Evolutionary conservation across 64 coral and sea anemone species (phyloP).

Genomic region (Actinia tenebrosa): DNA sequence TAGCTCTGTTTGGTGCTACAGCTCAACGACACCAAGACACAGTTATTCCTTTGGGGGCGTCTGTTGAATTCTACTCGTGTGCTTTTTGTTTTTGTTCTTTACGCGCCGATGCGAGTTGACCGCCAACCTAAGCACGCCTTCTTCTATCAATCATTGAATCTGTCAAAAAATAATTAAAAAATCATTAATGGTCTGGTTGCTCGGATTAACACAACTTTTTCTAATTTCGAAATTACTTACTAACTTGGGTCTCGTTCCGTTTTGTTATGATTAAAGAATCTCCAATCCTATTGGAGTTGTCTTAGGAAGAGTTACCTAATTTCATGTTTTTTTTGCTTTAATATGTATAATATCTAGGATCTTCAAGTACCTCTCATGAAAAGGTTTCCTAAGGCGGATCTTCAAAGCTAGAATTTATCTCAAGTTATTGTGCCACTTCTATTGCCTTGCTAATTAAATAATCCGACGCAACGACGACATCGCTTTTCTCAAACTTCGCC

Average conservation of each 20-base stretch:
- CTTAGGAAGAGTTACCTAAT: slow-evolving; percentile 1
- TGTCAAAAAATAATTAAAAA: slow-evolving; percentile 99
- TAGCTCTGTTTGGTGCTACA: background rate
- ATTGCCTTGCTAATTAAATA: slow-evolving; percentile 98
- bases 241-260: slow-evolving; percentile 35
- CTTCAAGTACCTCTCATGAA: slow-evolving; percentile 59
- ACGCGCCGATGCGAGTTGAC: slow-evolving; percentile 55
- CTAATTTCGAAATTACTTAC: slow-evolving; percentile 43
- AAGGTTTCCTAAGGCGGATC: slow-evolving; percentile 70
- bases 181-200: slow-evolving; percentile 90
- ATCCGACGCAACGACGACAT: slow-evolving; percentile 73
- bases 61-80: slow-evolving; percentile 58
- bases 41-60: slow-evolving; percentile 48
- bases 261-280: background rate
- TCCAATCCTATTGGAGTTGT: background rate
- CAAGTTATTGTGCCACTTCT: slow-evolving; percentile 70
- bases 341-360: slow-evolving; percentile 28
- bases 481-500: slow-evolving; percentile 57
- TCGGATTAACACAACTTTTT: slow-evolving; percentile 82
- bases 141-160: slow-evolving; percentile 93
- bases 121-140: slow-evolving; percentile 68
- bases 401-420: slow-evolving; percentile 89
- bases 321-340: slow-evolving; percentile 3
- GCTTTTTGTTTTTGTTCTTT: slow-evolving; percentile 93
- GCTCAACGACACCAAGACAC: background rate